A percentile compares a stretch with the other conserved stretches of the same genome.
Evolutionary conservation across 2,113 vertebrate genomes (phyloP).

Genomic region (Formicarius rufipectus): DNA sequence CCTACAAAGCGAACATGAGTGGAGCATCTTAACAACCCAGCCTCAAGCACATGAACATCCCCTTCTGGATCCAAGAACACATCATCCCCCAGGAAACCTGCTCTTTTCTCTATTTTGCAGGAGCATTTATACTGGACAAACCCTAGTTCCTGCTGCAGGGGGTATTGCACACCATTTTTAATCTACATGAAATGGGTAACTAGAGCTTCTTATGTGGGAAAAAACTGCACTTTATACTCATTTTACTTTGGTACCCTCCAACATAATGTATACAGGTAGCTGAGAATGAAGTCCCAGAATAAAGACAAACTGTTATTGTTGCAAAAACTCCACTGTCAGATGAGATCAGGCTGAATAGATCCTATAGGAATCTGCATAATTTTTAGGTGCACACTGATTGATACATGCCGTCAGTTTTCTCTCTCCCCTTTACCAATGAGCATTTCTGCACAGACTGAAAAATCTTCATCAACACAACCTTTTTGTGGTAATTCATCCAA

Average conservation of each 20-base stretch:
- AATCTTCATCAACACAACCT: neutral
- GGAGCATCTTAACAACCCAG: too few species aligned
- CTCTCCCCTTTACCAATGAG: neutral
- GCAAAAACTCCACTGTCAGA: neutral
- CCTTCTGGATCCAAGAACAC: neutral
- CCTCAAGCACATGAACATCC: too few species aligned
- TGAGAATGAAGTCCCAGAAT: neutral
- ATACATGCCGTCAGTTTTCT: neutral
- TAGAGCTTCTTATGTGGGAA: neutral
- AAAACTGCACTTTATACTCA: neutral
- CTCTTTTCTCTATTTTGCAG: neutral
- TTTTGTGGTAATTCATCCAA: neutral
- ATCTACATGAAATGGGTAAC: neutral
- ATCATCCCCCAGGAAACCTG: neutral
- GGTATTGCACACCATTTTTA: neutral
- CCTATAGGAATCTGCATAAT: neutral
- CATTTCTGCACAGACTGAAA: neutral
- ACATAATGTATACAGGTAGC: neutral
- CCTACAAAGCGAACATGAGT: neutral
- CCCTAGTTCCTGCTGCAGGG: neutral
- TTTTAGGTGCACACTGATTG: neutral
- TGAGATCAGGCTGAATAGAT: neutral
- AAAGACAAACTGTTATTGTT: neutral
- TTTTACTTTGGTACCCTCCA: neutral
- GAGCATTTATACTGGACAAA: neutral